Base-by-base conservation (phyloP, 64 coral and sea anemone genomes). In the Anthopleura sola region DNA sequence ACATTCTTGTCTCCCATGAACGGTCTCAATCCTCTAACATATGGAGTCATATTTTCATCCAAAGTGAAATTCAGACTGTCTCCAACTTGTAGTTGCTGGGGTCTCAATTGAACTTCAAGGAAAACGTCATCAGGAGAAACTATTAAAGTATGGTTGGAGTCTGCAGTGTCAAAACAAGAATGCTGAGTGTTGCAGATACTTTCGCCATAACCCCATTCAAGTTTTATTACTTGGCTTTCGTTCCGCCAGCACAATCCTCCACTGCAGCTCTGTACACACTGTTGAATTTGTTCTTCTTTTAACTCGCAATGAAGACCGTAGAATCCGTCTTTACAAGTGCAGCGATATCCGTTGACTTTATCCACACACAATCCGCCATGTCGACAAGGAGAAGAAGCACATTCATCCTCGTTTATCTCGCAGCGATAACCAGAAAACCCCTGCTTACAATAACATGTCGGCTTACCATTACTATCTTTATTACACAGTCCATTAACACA, bases 31-130 rank as follows among this genome's bases (percentile, higher is more conserved):
- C 97, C 97, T 24, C 69, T 37, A 10, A 85, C 85, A 46, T 91
- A 87, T n/a, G 90, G 62, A 11, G 93, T 75, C 40, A 99, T 92
- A 77, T 85, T 94, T 26, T 92, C 56, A 75, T 99, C 92, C 23
- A 88, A 88, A 3, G 97, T 94, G 19, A 99, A 99, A 76, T 99
- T 99, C 36, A 99, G 81, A 29, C 75, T 80, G 66, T 99, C 97
- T 0, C 97, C 97, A 26, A 92, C 68, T 87, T 99, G 97, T 79
- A 99, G 89, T 77, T 99, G 97, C 23, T 91, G 49, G 17, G 97
- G 97, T 36, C 89, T 89, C 20, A 99, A 81, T 37, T 99, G 97
- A 33, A 99, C 97, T 29, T 92, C 97, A 0, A 99, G 78, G 78
- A 94, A 99, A 11, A 51, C 58, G 76, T 99, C 97, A 24, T 86